Evolutionary conservation across 2,888 invertebrate genomes (phyloP).

Genomic region (Tupiocoris notatus): DNA sequence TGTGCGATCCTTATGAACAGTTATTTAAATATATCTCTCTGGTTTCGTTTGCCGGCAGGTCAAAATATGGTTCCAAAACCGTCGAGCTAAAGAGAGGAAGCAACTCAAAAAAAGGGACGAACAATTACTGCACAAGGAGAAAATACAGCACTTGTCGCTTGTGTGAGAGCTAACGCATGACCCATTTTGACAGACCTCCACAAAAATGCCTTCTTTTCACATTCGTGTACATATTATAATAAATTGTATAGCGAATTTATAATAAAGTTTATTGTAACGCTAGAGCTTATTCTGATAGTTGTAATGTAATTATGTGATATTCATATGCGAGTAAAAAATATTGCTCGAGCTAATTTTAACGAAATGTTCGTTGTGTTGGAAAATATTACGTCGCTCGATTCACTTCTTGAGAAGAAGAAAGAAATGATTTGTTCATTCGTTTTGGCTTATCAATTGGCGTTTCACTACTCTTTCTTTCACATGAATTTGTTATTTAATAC

Average conservation of each 20-base stretch:
- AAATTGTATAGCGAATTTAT: constrained; percentile 31
- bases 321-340: not conserved
- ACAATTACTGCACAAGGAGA: constrained; percentile 66
- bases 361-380: not conserved
- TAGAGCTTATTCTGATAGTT: not conserved
- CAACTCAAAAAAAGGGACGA: constrained; percentile 82
- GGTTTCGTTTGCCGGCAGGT: too few relatives aligned
- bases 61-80: constrained; percentile 87
- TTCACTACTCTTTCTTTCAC: not conserved
- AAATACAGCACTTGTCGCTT: constrained; percentile 52
- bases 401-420: not conserved
- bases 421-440: not conserved
- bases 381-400: not conserved
- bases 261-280: not conserved
- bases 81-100: constrained; percentile 90
- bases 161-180: constrained; percentile 41
- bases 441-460: not conserved
- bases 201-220: constrained; percentile 32
- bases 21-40: too few relatives aligned
- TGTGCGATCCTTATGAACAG: too few relatives aligned
- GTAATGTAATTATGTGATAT: not conserved
- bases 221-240: constrained; percentile 8
- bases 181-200: not conserved
- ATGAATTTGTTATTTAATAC: not conserved
- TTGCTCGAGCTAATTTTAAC: not conserved